Evolutionary conservation across 2,888 invertebrate species (phyloP), one percentile per base, ranked within the genome.

Genomic region (Noctua janthina): DNA sequence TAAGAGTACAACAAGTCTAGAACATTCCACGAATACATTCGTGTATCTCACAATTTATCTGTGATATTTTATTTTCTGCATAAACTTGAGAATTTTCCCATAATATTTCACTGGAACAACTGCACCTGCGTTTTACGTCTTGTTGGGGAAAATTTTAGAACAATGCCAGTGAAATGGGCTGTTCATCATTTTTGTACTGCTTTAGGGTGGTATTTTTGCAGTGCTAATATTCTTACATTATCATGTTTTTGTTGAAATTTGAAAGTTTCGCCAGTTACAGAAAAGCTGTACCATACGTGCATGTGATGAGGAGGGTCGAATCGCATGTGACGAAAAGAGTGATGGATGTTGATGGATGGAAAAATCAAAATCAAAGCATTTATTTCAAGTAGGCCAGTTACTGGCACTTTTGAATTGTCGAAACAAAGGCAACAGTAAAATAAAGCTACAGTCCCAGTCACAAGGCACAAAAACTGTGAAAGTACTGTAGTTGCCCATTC

Each of bases 101-200:
- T 91, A 91, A 93, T 93, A 93, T 93, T 92, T 93, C 91, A 93
- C 88, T 82, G 35, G 64, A 79, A 81, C 86, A 83, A 85, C 79
- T 93, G 91, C 93, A 93, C 92, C 92, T 93, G 93, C 80, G 88
- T 74, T 81, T 87, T 75, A 77, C 75, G 76, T 87, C 82, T 82
- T 87, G 78, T 81, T 85, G 85, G 86, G 78, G 81, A 78, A 74
- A 85, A 89, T 86, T 88, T 81, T 85, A 84, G 87, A 88, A 85
- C 89, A 88, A 88, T 82, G 74, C 70, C 66, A 29, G 64, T 29
- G 35, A 74, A 80, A 86, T 74, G 68, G 86, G 77, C 70, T 68
- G 46, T 81, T 80, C 70, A 82, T 86, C 56, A 82, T 88, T 74
- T 82, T 62, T 79, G 17, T 64, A 64, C 72, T 74, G 66, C 4